A percentile compares a stretch with the other conserved stretches of the same genome.
Evolutionary conservation across 2,888 invertebrate species (phyloP).

Genomic region (Biston stratarius): DNA sequence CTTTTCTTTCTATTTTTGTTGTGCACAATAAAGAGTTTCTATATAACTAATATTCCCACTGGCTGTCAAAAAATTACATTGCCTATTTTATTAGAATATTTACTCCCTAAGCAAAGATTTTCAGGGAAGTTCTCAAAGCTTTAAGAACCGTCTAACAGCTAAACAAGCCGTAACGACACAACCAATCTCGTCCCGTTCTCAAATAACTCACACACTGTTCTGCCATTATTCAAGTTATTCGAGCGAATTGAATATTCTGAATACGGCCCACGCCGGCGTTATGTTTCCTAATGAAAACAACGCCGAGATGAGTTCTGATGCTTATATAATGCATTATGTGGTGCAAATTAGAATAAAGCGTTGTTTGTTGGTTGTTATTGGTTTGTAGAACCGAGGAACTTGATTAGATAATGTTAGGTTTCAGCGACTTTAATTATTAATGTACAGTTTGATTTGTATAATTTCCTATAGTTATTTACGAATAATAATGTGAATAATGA

Average conservation of each 20-base stretch:
- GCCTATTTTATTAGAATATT: too few relatives aligned
- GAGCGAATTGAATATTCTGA: slow-evolving; percentile 65
- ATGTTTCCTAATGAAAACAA: slow-evolving; percentile 35
- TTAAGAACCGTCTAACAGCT: slow-evolving; percentile 7
- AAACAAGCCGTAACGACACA: slow-evolving; percentile 27
- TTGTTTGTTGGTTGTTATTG: slow-evolving; percentile 9
- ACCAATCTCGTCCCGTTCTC: slow-evolving; percentile 34
- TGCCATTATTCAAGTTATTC: slow-evolving; percentile 67
- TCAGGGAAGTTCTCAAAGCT: not conserved
- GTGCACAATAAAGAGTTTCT: too few relatives aligned
- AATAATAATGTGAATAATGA: too few relatives aligned
- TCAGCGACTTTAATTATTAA: too few relatives aligned
- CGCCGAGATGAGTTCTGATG: slow-evolving; percentile 32
- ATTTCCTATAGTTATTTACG: too few relatives aligned
- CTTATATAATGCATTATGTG: slow-evolving; percentile 27
- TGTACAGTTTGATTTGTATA: too few relatives aligned
- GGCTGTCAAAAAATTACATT: too few relatives aligned
- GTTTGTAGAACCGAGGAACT: not conserved
- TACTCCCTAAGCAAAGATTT: not conserved
- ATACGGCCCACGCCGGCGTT: slow-evolving; percentile 38
- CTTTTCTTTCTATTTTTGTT: too few relatives aligned
- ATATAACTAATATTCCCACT: too few relatives aligned
- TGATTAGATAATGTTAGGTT: not conserved
- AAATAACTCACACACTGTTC: slow-evolving; percentile 59
- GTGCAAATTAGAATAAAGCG: slow-evolving; percentile 27